These are phyloP conservation scores for Cyphomyrus plagiostoma DNA, from an alignment of 2,113 vertebrate species.

Conservation along the genomic window DNA sequence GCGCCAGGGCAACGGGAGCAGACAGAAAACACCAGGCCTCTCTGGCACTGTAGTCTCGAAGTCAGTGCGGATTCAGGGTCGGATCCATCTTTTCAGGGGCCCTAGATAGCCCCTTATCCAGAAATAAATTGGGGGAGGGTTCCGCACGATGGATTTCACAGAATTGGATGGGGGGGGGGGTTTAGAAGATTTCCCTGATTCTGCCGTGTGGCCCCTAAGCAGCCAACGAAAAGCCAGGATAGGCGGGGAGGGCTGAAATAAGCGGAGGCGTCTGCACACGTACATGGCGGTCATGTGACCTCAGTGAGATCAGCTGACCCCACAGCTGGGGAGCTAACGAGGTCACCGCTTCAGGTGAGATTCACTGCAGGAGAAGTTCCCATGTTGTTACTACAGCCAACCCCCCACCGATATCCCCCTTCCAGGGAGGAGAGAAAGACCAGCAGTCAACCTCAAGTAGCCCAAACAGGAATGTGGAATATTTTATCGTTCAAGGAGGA, in stretches of 20 bases:
- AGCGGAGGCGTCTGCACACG: not conserved
- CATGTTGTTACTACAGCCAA: not conserved
- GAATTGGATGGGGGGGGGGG: not conserved
- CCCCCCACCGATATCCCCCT: not conserved
- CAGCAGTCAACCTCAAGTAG: not conserved
- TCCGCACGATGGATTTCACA: not conserved
- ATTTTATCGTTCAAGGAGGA: not conserved
- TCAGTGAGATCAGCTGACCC: not conserved
- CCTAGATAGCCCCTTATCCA: not conserved
- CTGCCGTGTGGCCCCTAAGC: not conserved
- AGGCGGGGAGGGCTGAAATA: not conserved
- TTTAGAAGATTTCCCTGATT: not conserved
- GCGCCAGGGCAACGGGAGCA: not conserved
- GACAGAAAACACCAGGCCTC: not conserved
- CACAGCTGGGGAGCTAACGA: not conserved
- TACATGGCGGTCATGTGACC: not conserved
- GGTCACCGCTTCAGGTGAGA: not conserved
- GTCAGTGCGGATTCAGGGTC: not conserved
- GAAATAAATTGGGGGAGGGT: not conserved
- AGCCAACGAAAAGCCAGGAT: not conserved
- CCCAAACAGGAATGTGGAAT: not conserved
- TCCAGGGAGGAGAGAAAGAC: not conserved
- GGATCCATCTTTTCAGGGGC: not conserved
- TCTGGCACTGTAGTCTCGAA: not conserved
- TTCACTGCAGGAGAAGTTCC: not conserved